These are phyloP conservation scores for Meta bourneti DNA, from an alignment of 2,888 invertebrate genomes.

Conservation along the genomic window DNA sequence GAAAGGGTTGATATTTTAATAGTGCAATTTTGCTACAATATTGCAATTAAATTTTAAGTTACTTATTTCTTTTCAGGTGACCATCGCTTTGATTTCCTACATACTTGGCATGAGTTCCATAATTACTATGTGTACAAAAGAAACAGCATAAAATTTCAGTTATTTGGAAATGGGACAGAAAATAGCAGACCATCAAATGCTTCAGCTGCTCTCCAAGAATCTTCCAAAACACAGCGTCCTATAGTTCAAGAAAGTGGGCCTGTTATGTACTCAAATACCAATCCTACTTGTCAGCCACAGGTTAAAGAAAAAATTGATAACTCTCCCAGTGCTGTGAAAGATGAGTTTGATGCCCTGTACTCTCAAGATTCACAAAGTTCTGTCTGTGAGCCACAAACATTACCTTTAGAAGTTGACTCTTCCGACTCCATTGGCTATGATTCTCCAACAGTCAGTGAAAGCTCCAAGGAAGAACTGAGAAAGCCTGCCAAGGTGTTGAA, in stretches of 20 bases:
- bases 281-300: neutral
- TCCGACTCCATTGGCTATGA: constrained; percentile 37
- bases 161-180: neutral
- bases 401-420: constrained; percentile 6
- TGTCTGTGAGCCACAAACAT: neutral
- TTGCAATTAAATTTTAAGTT: no score
- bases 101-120: constrained; percentile 88
- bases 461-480: neutral
- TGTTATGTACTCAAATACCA: neutral
- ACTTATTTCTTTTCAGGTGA: constrained; percentile 83
- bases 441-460: constrained; percentile 20
- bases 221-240: neutral
- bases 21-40: no score
- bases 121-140: constrained; percentile 89
- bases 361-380: constrained; percentile 27
- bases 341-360: constrained; percentile 35
- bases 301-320: neutral
- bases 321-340: neutral
- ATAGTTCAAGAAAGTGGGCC: constrained; percentile 31
- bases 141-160: constrained; percentile 33
- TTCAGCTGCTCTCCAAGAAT: no score
- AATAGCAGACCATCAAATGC: neutral
- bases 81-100: constrained; percentile 92
- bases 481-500: constrained; percentile 49
- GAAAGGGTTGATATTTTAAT: no score